These are phyloP conservation scores for Aegithalos caudatus DNA, from an alignment of 2,113 vertebrate genomes.

Conservation along the genomic window DNA sequence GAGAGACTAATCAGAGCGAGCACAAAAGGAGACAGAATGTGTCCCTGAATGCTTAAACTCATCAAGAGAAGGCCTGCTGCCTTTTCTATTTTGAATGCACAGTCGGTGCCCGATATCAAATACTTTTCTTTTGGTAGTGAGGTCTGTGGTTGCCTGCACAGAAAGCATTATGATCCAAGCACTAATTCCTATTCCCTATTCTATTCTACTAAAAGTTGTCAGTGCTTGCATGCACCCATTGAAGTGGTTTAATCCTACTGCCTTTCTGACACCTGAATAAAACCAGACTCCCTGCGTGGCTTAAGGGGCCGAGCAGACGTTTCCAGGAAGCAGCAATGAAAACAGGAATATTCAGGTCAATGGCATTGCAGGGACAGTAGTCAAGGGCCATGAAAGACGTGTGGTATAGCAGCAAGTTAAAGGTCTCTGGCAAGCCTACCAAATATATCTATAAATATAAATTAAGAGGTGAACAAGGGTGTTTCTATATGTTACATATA, in stretches of 20 bases:
- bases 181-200: not conserved
- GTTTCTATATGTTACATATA: fast-evolving
- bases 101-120: conserved; percentile 32
- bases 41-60: conserved; percentile 50
- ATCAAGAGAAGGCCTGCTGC: conserved; percentile 48
- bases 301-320: not conserved
- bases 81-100: conserved; percentile 54
- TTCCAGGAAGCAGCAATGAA: not conserved
- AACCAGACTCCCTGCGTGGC: not conserved
- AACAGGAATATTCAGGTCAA: conserved; percentile 23
- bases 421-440: not conserved
- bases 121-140: conserved; percentile 12
- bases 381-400: not conserved
- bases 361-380: not conserved
- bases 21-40: conserved; percentile 47
- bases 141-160: not conserved
- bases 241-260: not conserved
- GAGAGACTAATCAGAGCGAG: conserved; percentile 38
- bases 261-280: conserved; percentile 18
- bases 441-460: not conserved
- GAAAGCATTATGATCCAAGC: conserved; percentile 9
- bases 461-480: not conserved
- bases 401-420: not conserved
- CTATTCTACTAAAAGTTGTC: not conserved
- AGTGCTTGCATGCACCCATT: not conserved